phyloP scores from a whole-genome alignment of 2,113 vertebrate genomes.

The Heptranchias perlo region DNA sequence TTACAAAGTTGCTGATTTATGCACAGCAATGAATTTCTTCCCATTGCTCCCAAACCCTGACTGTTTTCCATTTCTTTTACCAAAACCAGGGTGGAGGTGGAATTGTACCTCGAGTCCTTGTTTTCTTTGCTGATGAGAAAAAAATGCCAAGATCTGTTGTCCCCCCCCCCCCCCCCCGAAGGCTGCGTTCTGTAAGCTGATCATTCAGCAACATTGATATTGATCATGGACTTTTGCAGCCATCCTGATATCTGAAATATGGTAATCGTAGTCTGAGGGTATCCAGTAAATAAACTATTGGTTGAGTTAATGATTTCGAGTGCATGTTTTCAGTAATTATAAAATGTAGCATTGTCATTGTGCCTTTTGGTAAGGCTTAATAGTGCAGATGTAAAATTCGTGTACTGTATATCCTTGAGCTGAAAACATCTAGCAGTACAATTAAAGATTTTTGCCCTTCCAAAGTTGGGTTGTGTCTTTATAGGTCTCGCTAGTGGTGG shows the following conservation, averaged over 20 bases:
- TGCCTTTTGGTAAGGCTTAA: background rate
- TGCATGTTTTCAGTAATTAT: background rate
- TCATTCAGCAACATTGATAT: background rate
- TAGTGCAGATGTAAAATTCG: background rate
- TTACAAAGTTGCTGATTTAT: background rate
- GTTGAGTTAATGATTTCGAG: background rate
- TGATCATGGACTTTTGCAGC: background rate
- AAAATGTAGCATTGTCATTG: background rate
- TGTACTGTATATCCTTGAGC: background rate
- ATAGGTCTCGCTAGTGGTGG: background rate
- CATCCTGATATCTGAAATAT: background rate
- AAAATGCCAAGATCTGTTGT: background rate
- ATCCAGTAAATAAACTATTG: background rate
- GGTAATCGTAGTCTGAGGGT: too few species aligned
- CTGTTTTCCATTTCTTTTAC: background rate
- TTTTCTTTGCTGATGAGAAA: background rate
- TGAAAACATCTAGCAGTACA: background rate
- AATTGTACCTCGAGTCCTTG: background rate
- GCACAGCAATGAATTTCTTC: too few species aligned
- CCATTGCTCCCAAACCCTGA: too few species aligned
- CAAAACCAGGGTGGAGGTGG: fast-evolving
- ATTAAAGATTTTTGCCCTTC: background rate
- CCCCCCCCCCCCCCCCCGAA: too few species aligned
- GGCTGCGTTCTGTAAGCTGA: too few species aligned
- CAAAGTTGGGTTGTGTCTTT: background rate